Conservation (phyloP, 1,140 invertebrate species). For the Neocloeon triangulifer region DNA sequence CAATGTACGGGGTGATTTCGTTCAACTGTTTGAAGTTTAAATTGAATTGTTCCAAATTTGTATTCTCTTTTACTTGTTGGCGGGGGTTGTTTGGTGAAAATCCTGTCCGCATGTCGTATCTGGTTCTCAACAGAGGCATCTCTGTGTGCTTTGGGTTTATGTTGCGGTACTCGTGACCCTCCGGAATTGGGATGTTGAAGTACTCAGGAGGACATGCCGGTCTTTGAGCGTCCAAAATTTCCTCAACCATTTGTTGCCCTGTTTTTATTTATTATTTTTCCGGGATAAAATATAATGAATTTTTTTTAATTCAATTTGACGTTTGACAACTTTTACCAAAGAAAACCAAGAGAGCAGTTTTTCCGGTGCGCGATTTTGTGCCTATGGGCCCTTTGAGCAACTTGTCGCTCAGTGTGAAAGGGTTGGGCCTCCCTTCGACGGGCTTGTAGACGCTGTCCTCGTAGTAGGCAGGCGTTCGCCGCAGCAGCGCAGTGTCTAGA, state of each 20-base stretch:
- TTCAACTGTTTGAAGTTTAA: slow-evolving; percentile 22
- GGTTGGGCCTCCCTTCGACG: slow-evolving; percentile 24
- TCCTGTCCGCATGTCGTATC: slow-evolving; percentile 24
- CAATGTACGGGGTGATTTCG: slow-evolving; percentile 34
- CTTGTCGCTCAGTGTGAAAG: slow-evolving; percentile 25
- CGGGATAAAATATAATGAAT: no score
- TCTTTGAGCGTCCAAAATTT: slow-evolving; percentile 33
- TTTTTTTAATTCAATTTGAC: no score
- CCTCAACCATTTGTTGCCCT: slow-evolving; percentile 38
- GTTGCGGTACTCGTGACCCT: slow-evolving; percentile 16
- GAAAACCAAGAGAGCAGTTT: slow-evolving; percentile 39
- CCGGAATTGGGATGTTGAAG: slow-evolving; percentile 27
- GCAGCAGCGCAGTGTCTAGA: slow-evolving; percentile 27
- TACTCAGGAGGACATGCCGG: slow-evolving; percentile 31
- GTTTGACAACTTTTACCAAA: slow-evolving; percentile 37
- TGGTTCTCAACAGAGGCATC: slow-evolving; percentile 23
- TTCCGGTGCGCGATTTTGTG: slow-evolving; percentile 24
- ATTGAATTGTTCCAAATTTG: slow-evolving; percentile 2
- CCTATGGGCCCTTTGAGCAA: slow-evolving; percentile 24
- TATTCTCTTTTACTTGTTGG: slow-evolving; percentile 14
- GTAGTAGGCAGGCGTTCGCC: slow-evolving; percentile 32
- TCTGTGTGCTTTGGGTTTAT: slow-evolving; percentile 12
- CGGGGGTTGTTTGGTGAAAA: slow-evolving; percentile 27
- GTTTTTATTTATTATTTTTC: no score
- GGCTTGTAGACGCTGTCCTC: slow-evolving; percentile 34